Conservation (phyloP, 2,797 vertebrate genomes). For the Coregonus sp. region DNA sequence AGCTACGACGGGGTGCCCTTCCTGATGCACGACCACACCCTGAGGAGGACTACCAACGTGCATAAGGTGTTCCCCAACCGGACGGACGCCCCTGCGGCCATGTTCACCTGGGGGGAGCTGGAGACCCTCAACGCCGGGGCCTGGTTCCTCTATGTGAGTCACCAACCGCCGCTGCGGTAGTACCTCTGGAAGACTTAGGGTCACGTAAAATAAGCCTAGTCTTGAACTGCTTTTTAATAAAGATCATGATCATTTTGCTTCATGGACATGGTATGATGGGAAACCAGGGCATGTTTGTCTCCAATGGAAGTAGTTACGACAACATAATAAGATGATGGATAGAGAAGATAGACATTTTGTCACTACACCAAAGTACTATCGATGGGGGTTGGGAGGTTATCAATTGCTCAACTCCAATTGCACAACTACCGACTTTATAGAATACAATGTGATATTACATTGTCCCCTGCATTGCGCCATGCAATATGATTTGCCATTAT, state of each 20-base stretch:
- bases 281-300: neutral
- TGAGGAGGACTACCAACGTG: constrained; percentile 87
- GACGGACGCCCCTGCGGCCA: constrained; percentile 45
- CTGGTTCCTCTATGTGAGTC: constrained; percentile 84
- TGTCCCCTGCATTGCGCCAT: no score
- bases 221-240: no score
- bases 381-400: no score
- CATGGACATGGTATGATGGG: neutral
- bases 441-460: neutral
- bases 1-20: constrained; percentile 87
- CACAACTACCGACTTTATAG: no score
- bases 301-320: no score
- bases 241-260: neutral
- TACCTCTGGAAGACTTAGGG: neutral
- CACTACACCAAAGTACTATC: no score
- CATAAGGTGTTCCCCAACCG: constrained; percentile 73
- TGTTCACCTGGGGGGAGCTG: constrained; percentile 83
- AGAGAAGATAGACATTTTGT: no score
- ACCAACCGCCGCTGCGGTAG: neutral
- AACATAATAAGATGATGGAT: no score
- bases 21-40: constrained; percentile 88
- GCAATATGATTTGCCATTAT: neutral
- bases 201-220: neutral
- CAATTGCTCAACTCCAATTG: no score
- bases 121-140: constrained; percentile 82